phyloP scores from a whole-genome alignment of 2,888 invertebrate genomes.

The Corythucha ciliata region DNA sequence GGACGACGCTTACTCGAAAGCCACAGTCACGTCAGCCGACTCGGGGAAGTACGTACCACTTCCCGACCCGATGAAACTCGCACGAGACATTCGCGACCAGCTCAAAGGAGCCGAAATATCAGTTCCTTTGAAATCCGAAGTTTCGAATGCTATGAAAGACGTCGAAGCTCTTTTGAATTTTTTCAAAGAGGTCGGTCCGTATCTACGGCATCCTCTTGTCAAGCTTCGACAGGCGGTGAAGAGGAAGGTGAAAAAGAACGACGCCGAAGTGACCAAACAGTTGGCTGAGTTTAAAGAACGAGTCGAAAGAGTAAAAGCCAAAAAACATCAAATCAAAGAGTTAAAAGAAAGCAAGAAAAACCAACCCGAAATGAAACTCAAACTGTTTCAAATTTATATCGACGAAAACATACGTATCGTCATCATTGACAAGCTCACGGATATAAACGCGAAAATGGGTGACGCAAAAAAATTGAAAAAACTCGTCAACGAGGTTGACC shows the following conservation, averaged over 20 bases:
- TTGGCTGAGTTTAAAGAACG: slow-evolving; percentile 4
- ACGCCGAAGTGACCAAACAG: background rate
- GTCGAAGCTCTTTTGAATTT: slow-evolving; percentile 14
- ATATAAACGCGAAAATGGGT: slow-evolving; percentile 7
- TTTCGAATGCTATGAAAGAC: slow-evolving; percentile 7
- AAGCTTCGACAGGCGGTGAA: slow-evolving; percentile 13
- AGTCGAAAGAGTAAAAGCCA: slow-evolving; percentile 10
- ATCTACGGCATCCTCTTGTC: slow-evolving; percentile 7
- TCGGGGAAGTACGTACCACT: too few relatives aligned
- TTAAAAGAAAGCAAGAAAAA: slow-evolving; percentile 12
- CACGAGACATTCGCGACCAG: slow-evolving; percentile 19
- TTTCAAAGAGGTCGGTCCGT: slow-evolving; percentile 13
- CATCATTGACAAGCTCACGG: slow-evolving; percentile 16
- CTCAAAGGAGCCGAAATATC: slow-evolving; percentile 6
- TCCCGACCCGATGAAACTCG: slow-evolving; percentile 16
- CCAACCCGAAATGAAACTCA: slow-evolving; percentile 8
- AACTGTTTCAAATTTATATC: slow-evolving; percentile 17
- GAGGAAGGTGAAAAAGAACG: slow-evolving; percentile 1
- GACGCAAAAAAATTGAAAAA: slow-evolving; percentile 21
- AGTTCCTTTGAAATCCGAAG: slow-evolving; percentile 3
- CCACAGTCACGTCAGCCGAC: too few relatives aligned
- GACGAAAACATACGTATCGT: slow-evolving; percentile 18
- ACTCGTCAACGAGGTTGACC: slow-evolving; percentile 19
- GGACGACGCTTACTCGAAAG: too few relatives aligned
- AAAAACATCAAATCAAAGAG: slow-evolving; percentile 8